phyloP scores from a whole-genome alignment of 2,888 invertebrate genomes.

The Fragum whitleyi region DNA sequence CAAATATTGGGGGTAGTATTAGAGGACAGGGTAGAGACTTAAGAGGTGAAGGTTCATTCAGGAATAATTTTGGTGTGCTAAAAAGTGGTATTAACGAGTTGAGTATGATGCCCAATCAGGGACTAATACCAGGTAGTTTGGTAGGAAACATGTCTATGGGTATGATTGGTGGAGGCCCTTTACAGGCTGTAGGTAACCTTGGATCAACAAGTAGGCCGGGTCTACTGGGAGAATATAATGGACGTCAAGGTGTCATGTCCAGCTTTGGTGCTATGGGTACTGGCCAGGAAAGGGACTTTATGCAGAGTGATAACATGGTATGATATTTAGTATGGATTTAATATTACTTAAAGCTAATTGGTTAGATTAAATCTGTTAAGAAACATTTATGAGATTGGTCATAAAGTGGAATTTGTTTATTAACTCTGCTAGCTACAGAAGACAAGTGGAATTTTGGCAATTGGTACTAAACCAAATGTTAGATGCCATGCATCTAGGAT shows the following conservation, averaged over 20 bases:
- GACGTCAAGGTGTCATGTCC: not conserved
- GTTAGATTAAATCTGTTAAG: too few relatives aligned
- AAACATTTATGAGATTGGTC: too few relatives aligned
- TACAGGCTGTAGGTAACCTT: too few relatives aligned
- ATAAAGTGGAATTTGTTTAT: too few relatives aligned
- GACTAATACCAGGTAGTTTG: not conserved
- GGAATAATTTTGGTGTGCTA: not conserved
- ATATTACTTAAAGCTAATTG: too few relatives aligned
- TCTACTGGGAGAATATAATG: not conserved
- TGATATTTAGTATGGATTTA: too few relatives aligned
- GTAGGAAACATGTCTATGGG: not conserved
- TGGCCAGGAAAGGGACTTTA: not conserved
- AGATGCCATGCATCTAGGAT: too few relatives aligned
- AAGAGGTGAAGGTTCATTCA: not conserved
- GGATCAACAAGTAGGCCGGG: too few relatives aligned
- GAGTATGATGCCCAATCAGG: not conserved
- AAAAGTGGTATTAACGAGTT: not conserved
- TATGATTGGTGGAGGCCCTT: not conserved
- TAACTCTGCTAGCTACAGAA: too few relatives aligned
- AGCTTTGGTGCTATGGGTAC: not conserved
- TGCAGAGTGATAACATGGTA: too few relatives aligned
- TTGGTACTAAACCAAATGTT: too few relatives aligned
- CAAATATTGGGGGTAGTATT: not conserved
- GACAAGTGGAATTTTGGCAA: too few relatives aligned
- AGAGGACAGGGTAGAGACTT: not conserved